Evolutionary conservation across 2,888 invertebrate species (phyloP).

Genomic region (Idaea dimidiata): DNA sequence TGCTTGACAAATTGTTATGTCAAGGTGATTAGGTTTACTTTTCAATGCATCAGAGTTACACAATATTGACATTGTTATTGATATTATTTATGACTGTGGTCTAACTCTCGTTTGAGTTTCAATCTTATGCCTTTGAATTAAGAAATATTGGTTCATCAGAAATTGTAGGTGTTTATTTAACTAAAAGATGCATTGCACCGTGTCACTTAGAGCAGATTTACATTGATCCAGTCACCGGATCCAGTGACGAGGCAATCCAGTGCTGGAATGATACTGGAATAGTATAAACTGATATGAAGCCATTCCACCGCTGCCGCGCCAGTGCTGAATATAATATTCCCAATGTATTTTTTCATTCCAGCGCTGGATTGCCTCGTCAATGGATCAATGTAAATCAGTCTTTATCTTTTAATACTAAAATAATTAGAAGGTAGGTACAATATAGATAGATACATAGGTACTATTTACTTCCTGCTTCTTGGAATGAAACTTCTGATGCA

Average conservation of each 20-base stretch:
- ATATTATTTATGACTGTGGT: too few species aligned
- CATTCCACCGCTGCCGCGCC: too few species aligned
- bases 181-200: not conserved
- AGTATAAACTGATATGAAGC: too few species aligned
- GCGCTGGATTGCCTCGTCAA: too few species aligned
- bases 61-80: not conserved
- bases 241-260: too few species aligned
- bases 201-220: too few species aligned
- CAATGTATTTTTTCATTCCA: too few species aligned
- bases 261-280: too few species aligned
- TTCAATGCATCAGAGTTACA: not conserved
- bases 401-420: not conserved
- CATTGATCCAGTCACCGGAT: too few species aligned
- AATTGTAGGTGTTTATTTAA: not conserved
- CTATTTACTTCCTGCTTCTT: not conserved
- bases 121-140: not conserved
- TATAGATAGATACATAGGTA: not conserved
- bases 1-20: not conserved
- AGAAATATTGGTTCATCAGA: not conserved
- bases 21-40: not conserved
- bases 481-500: not conserved
- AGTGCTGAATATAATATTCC: too few species aligned
- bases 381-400: too few species aligned
- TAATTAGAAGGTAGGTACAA: not conserved
- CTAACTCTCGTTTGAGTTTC: not conserved